Evolutionary conservation across 2,113 vertebrate species (phyloP).

Genomic region (Cygnus buccinator): DNA sequence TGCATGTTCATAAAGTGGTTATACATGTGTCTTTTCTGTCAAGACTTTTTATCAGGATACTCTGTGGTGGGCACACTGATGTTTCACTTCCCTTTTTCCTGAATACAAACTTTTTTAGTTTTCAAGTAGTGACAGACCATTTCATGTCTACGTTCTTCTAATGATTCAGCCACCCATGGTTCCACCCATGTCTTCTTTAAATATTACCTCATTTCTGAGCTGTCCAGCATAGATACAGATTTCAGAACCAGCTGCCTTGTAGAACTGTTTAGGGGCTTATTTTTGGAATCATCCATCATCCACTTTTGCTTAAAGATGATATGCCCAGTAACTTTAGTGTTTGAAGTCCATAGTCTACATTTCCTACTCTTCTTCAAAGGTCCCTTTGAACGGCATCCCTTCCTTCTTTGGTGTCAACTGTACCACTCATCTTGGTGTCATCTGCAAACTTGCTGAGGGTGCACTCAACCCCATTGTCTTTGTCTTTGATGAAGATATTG

Average conservation of each 20-base stretch:
- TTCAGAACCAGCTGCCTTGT: not conserved
- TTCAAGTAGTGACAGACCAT: not conserved
- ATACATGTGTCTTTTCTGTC: not conserved
- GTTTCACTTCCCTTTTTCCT: not conserved
- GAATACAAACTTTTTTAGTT: not conserved
- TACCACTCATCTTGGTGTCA: too few species aligned
- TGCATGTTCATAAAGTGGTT: not conserved
- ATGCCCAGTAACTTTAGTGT: not conserved
- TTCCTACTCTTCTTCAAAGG: not conserved
- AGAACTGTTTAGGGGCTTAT: not conserved
- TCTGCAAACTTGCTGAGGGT: too few species aligned
- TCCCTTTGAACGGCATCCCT: too few species aligned
- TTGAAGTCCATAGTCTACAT: not conserved
- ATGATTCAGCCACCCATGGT: not conserved
- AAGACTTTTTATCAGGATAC: not conserved
- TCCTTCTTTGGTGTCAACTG: too few species aligned
- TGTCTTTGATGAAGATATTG: too few species aligned
- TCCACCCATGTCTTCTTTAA: not conserved
- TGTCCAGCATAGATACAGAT: not conserved
- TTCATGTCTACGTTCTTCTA: not conserved
- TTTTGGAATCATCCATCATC: not conserved
- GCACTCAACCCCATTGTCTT: too few species aligned
- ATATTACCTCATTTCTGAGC: not conserved
- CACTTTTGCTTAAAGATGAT: not conserved
- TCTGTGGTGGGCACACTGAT: not conserved